phyloP scores from a whole-genome alignment of 2,113 vertebrate genomes.

The Cyprinodon brontotheroides region DNA sequence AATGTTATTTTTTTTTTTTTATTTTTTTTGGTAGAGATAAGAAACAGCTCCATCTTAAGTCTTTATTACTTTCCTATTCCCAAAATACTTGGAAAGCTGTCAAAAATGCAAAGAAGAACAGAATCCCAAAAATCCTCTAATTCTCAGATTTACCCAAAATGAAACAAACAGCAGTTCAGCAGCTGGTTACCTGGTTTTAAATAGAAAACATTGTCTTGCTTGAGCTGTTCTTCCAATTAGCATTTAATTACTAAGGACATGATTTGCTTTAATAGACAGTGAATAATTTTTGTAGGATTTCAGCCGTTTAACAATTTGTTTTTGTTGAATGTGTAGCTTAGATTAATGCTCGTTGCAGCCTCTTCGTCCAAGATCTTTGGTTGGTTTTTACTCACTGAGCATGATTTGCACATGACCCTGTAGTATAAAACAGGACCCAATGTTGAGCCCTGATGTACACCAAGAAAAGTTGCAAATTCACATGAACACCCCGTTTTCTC shows the following conservation, averaged over 20 bases:
- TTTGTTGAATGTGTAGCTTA: too few relatives aligned
- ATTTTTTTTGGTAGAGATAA: background rate
- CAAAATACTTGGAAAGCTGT: slow-evolving; percentile 6
- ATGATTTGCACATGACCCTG: background rate
- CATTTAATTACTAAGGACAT: background rate
- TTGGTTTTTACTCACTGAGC: background rate
- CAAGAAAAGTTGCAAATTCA: too few relatives aligned
- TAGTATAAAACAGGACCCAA: background rate
- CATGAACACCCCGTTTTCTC: too few relatives aligned
- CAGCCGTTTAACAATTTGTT: background rate
- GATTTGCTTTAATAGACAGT: background rate
- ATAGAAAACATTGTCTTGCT: background rate
- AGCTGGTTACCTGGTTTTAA: background rate
- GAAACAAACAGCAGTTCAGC: background rate
- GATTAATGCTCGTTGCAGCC: background rate
- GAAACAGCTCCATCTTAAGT: slow-evolving; percentile 1
- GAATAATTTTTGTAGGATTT: background rate
- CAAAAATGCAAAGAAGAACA: background rate
- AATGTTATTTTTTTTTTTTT: background rate
- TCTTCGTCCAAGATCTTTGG: background rate
- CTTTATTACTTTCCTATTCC: background rate
- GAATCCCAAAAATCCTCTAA: background rate
- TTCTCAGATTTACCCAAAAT: background rate
- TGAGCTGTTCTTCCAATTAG: background rate
- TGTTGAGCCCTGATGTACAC: too few relatives aligned